Evolutionary conservation across 1,140 invertebrate species (phyloP).

Genomic region (Brachionus manjavacas): DNA sequence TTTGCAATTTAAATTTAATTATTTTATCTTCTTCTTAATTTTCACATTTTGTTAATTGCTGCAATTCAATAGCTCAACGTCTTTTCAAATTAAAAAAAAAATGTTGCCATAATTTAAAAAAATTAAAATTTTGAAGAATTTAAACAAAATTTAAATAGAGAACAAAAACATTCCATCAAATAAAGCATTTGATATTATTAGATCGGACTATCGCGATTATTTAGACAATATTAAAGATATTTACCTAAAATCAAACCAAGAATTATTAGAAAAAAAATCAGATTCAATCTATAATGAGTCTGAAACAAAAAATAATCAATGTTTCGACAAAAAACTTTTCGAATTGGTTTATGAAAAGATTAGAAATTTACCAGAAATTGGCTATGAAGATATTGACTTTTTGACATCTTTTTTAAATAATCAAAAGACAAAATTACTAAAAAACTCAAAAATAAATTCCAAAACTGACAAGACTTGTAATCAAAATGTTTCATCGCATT

Average conservation of each 20-base stretch:
- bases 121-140: neutral
- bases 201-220: neutral
- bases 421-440: neutral
- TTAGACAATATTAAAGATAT: neutral
- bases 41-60: too few relatives aligned
- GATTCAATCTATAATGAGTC: neutral
- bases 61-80: too few relatives aligned
- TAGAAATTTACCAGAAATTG: neutral
- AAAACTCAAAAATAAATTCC: neutral
- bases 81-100: too few relatives aligned
- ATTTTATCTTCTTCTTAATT: too few relatives aligned
- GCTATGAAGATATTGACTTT: neutral
- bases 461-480: neutral
- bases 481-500: neutral
- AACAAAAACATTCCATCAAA: conserved; percentile 19
- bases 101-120: too few relatives aligned
- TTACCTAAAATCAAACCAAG: neutral
- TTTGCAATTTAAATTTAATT: too few relatives aligned
- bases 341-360: neutral
- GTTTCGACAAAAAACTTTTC: neutral
- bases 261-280: neutral
- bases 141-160: neutral
- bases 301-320: neutral
- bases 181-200: conserved; percentile 12
- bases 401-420: neutral